These are phyloP conservation scores for Lasioglossum malachurum DNA, from an alignment of 2,888 invertebrate species.

Conservation along the genomic window DNA sequence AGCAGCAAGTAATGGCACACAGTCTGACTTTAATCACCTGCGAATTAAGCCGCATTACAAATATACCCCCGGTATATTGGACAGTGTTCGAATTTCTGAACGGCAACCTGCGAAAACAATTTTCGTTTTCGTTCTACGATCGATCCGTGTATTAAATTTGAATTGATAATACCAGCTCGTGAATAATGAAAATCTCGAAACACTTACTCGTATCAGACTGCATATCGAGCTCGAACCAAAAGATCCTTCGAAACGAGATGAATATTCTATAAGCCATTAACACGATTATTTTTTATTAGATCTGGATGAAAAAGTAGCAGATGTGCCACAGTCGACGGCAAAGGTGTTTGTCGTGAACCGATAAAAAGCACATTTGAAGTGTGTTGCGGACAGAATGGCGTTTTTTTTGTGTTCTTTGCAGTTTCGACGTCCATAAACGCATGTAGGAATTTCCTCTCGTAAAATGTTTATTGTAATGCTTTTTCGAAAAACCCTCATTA, in stretches of 20 bases:
- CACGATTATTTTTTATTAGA: neutral
- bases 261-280: neutral
- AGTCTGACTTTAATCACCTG: constrained; percentile 56
- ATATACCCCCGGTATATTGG: constrained; percentile 18
- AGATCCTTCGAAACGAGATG: neutral
- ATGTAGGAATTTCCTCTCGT: too few species aligned
- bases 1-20: constrained; percentile 44
- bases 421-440: too few species aligned
- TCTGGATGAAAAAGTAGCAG: neutral
- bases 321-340: neutral
- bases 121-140: constrained; percentile 29
- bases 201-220: neutral
- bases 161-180: neutral
- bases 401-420: too few species aligned
- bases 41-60: constrained; percentile 61
- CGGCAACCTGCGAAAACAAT: constrained; percentile 37
- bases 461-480: too few species aligned
- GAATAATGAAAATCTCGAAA: constrained; percentile 1
- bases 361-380: neutral
- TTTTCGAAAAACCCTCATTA: too few species aligned
- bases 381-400: too few species aligned
- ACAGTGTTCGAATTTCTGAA: constrained; percentile 14
- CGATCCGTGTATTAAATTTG: constrained; percentile 2
- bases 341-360: neutral
- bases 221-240: neutral